A percentile compares a stretch with the other conserved stretches of the same genome.
Evolutionary conservation across 2,113 vertebrate genomes (phyloP).

Genomic region (Anas platyrhynchos): DNA sequence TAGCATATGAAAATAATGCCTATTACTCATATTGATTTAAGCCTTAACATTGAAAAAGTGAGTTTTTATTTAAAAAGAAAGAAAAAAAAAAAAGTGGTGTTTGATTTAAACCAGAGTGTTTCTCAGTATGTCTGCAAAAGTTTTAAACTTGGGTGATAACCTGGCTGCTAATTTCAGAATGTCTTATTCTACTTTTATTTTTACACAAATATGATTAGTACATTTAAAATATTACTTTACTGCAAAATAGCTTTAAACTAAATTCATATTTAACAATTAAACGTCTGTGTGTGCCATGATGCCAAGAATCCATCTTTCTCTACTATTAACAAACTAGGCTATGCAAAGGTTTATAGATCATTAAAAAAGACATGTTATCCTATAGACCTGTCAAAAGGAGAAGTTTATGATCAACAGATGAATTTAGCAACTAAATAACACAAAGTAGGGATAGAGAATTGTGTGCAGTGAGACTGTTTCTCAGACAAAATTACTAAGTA

Average conservation of each 20-base stretch:
- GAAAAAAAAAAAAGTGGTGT: no score
- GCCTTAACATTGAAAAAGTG: background rate
- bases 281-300: background rate
- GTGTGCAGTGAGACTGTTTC: background rate
- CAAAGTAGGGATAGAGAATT: background rate
- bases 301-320: background rate
- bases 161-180: background rate
- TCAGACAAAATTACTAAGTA: background rate
- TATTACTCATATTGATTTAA: background rate
- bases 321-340: background rate
- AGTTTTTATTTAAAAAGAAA: background rate
- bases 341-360: background rate
- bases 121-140: background rate
- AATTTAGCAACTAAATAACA: background rate
- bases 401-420: background rate
- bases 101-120: no score
- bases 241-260: background rate
- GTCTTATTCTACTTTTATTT: background rate
- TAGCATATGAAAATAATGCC: background rate
- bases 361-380: background rate
- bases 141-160: background rate
- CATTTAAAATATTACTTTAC: background rate
- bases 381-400: background rate
- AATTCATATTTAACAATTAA: background rate
- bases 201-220: background rate